These are phyloP conservation scores for Pantherophis vulpinus DNA, from an alignment of 2,797 vertebrate species.

Conservation along the genomic window DNA sequence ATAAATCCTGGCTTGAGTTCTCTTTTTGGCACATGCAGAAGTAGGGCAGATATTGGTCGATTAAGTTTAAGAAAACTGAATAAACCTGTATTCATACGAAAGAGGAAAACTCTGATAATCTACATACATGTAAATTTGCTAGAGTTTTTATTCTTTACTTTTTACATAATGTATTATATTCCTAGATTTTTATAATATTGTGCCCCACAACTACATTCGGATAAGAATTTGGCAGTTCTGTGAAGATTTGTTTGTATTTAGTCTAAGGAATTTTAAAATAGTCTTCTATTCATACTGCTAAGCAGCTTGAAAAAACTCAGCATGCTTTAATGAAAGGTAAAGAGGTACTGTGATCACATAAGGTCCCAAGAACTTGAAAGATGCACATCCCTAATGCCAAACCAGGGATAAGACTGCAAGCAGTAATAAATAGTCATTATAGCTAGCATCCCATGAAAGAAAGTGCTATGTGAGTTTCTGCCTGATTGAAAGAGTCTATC, in stretches of 20 bases:
- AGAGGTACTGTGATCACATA: background rate
- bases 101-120: slow-evolving; percentile 9
- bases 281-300: background rate
- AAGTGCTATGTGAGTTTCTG: background rate
- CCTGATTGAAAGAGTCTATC: background rate
- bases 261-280: background rate
- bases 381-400: background rate
- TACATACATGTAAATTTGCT: slow-evolving; percentile 37
- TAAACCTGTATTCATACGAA: slow-evolving; percentile 22
- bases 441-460: background rate
- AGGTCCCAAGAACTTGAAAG: background rate
- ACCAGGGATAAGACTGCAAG: background rate
- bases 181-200: slow-evolving; percentile 25
- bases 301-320: background rate
- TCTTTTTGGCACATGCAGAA: background rate
- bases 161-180: background rate
- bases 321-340: background rate
- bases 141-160: background rate
- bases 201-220: background rate
- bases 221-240: background rate
- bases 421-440: background rate
- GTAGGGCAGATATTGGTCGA: no score
- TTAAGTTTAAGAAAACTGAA: background rate
- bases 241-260: background rate
- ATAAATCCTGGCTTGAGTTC: background rate